Conservation (phyloP, 2,113 vertebrate genomes). For the Nanger granti region DNA sequence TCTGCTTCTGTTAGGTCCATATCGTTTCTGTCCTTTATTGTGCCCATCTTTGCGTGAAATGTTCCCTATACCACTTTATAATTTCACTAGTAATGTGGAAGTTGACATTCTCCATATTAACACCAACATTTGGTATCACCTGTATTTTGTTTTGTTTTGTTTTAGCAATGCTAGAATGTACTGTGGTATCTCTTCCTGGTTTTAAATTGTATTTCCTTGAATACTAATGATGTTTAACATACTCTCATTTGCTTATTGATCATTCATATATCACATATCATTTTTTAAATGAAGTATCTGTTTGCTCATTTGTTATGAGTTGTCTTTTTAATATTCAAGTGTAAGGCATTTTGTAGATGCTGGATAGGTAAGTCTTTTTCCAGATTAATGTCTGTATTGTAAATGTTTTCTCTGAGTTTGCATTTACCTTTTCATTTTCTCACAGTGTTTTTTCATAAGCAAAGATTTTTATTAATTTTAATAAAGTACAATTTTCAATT, state of each 20-base stretch:
- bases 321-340: not conserved
- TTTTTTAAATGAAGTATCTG: not conserved
- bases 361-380: not conserved
- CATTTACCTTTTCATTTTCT: not conserved
- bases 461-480: not conserved
- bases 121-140: not conserved
- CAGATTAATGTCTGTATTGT: not conserved
- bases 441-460: not conserved
- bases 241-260: not conserved
- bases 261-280: not conserved
- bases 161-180: not conserved
- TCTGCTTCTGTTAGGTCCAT: not conserved
- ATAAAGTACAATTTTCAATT: not conserved
- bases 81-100: not conserved
- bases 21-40: not conserved
- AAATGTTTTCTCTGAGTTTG: not conserved
- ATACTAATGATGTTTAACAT: not conserved
- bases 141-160: not conserved
- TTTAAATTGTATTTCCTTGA: not conserved
- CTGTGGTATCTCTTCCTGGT: not conserved
- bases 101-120: not conserved
- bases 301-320: not conserved
- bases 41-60: not conserved
- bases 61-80: not conserved
- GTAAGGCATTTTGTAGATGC: not conserved